Conservation (phyloP, 2,888 invertebrate genomes). For the Callyntrura sp. region DNA sequence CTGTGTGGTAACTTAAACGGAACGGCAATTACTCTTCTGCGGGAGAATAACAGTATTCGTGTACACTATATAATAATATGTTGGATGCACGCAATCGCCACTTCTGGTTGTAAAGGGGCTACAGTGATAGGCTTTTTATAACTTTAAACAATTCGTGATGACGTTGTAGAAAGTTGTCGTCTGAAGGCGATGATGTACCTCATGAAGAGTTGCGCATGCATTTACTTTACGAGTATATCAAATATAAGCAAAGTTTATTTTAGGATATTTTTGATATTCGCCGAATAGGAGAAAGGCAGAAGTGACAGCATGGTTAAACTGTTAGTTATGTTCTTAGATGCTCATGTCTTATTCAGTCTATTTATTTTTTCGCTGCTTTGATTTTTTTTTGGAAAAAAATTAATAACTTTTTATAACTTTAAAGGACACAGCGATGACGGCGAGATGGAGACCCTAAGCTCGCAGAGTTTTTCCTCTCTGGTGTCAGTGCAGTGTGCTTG, state of each 20-base stretch:
- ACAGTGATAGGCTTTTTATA: conserved; percentile 57
- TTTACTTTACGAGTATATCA: neutral
- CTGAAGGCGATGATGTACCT: neutral
- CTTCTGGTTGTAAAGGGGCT: neutral
- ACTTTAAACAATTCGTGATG: neutral
- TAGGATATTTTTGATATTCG: no score
- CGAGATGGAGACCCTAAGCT: neutral
- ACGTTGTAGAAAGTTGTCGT: conserved; percentile 38
- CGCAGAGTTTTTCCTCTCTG: no score
- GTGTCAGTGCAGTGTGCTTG: no score
- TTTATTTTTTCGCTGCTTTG: conserved; percentile 11
- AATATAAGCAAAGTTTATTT: no score
- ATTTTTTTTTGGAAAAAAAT: neutral
- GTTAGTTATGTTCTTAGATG: no score
- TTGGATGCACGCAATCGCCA: no score
- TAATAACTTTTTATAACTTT: conserved; percentile 54
- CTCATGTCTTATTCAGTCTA: conserved; percentile 13
- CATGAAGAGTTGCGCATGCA: neutral
- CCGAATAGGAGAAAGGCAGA: neutral
- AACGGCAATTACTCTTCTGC: conserved; percentile 21
- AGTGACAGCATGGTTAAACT: neutral
- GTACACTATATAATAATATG: no score
- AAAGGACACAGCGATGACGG: conserved; percentile 35
- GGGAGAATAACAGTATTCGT: neutral
- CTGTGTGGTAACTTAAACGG: neutral